A percentile compares a stretch with the other conserved stretches of the same genome.
Evolutionary conservation across 2,888 invertebrate genomes (phyloP).

Genomic region (Agelastica alni): DNA sequence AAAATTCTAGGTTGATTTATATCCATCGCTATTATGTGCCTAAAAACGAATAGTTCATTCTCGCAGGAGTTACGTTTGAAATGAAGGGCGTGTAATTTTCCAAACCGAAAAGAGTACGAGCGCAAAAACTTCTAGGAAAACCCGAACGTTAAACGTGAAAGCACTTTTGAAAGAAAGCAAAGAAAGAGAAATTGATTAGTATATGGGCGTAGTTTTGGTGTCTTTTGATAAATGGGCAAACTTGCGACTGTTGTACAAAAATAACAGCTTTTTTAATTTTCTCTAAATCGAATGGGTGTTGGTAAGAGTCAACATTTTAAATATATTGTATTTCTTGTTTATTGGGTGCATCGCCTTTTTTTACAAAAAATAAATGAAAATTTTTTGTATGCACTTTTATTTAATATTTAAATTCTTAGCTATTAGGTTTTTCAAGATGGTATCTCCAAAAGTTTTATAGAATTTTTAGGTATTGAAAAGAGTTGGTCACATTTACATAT

Average conservation of each 20-base stretch:
- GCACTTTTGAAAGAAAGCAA: slow-evolving; percentile 16
- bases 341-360: not conserved
- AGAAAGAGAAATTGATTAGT: slow-evolving; percentile 36
- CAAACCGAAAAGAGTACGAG: slow-evolving; percentile 18
- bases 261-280: slow-evolving; percentile 1
- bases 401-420: too few relatives aligned
- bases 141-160: slow-evolving; percentile 24
- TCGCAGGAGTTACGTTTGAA: slow-evolving; percentile 6
- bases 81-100: slow-evolving; percentile 27
- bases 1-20: slow-evolving; percentile 7
- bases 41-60: slow-evolving; percentile 11
- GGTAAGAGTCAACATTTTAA: not conserved
- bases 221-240: slow-evolving; percentile 14
- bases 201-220: slow-evolving; percentile 30
- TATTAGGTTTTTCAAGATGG: too few relatives aligned
- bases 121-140: slow-evolving; percentile 27
- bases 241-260: not conserved
- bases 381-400: too few relatives aligned
- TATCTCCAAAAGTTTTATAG: too few relatives aligned
- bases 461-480: too few relatives aligned
- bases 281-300: not conserved
- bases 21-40: slow-evolving; percentile 7
- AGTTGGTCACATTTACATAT: too few relatives aligned
- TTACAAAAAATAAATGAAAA: too few relatives aligned
- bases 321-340: not conserved